Percentiles rank a stretch among this genome's conserved stretches.
Conservation (phyloP, 2,797 vertebrate species). For the Enteromius afrohamiltoni region DNA sequence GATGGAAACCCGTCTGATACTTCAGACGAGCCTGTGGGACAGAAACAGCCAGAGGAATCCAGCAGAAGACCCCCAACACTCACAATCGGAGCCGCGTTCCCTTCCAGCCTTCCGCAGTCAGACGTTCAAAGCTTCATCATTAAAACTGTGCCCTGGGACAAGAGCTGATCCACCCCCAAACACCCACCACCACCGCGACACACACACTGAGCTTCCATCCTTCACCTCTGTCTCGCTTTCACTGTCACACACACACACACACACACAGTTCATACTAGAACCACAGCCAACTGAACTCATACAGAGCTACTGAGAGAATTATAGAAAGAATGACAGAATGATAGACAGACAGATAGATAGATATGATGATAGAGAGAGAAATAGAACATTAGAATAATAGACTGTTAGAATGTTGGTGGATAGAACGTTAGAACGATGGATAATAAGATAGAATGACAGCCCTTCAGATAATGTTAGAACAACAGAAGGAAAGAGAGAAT, state of each 20-base stretch:
- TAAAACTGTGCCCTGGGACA: constrained; percentile 75
- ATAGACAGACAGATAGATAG: neutral
- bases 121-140: constrained; percentile 63
- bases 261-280: neutral
- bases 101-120: constrained; percentile 67
- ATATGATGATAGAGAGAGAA: too few relatives aligned
- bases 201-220: constrained; percentile 10
- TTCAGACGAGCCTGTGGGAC: constrained; percentile 31
- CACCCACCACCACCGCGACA: constrained; percentile 17
- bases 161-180: constrained; percentile 53
- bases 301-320: too few relatives aligned
- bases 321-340: neutral
- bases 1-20: constrained; percentile 56
- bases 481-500: too few relatives aligned
- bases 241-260: constrained; percentile 35
- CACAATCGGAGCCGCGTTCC: constrained; percentile 57
- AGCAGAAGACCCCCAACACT: constrained; percentile 52
- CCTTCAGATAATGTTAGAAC: too few relatives aligned
- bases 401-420: too few relatives aligned
- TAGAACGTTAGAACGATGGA: too few relatives aligned
- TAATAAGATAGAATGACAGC: too few relatives aligned
- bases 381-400: too few relatives aligned
- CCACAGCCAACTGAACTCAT: neutral
- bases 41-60: constrained; percentile 56
- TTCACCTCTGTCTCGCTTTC: constrained; percentile 43